phyloP scores from a whole-genome alignment of 1,140 invertebrate genomes.

The Pachyrhynchus sulphureomaculatus region DNA sequence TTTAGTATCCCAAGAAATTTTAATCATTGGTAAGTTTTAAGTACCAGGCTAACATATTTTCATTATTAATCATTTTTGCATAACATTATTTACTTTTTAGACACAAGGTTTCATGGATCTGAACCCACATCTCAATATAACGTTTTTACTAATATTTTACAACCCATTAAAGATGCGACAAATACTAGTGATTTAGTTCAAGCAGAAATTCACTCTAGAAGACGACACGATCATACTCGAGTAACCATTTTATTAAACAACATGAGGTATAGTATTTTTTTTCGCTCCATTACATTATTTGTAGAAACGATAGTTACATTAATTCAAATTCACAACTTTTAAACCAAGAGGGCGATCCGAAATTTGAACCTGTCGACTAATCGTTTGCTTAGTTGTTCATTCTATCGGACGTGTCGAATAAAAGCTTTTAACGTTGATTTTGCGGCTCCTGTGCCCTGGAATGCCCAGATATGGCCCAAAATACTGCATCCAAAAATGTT shows the following conservation, averaged over 20 bases:
- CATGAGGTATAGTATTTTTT: slow-evolving; percentile 60
- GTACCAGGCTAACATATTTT: no score
- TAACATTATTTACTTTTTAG: neutral
- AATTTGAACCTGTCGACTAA: no score
- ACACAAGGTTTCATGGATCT: slow-evolving; percentile 55
- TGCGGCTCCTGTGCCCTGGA: no score
- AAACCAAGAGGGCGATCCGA: no score
- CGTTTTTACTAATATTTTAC: slow-evolving; percentile 87
- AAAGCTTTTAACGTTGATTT: no score
- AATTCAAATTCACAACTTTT: neutral
- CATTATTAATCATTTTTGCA: neutral
- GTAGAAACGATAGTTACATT: neutral
- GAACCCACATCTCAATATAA: slow-evolving; percentile 71
- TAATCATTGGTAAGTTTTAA: slow-evolving; percentile 82
- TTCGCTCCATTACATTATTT: neutral
- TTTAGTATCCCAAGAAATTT: slow-evolving; percentile 89
- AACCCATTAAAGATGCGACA: slow-evolving; percentile 63
- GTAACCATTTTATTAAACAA: slow-evolving; percentile 93
- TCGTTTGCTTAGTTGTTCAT: no score
- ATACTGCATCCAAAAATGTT: no score
- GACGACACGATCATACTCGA: slow-evolving; percentile 67
- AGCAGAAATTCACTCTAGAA: slow-evolving; percentile 81
- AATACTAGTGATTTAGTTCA: slow-evolving; percentile 66
- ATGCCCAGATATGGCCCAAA: no score
- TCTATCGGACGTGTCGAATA: no score